Evolutionary conservation across 2,797 vertebrate species (phyloP), one percentile per base, ranked within the genome.

Genomic region (Taenioides sp.): DNA sequence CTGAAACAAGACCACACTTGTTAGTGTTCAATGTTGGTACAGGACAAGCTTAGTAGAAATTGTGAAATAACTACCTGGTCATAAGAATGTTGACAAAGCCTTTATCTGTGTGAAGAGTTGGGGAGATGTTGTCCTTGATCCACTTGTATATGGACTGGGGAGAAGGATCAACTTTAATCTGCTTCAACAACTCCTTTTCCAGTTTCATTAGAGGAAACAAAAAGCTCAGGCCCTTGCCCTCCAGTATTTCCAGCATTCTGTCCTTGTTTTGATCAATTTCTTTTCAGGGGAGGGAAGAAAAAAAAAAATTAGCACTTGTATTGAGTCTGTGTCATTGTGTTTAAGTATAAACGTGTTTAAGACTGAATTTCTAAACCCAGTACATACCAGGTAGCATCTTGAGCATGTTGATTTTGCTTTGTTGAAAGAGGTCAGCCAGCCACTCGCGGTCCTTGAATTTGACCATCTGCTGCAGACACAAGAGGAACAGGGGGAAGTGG

Each of bases 201-300:
- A 99, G 94, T 91, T 99, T 99, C 92, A 99, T 94, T 81, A 99
- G 93, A 0, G 98, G 98, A 85, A 99, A 99, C 87, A 99, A 92
- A 91, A 99, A 99, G 91, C 97, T 96, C 77, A 99, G 94, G 71
- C 97, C 96, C 89, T 99, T 99, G 71, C 95, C 97, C 89, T 99
- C 98, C 65, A 99, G 93, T 81, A 99, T 97, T 87, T 99, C 98
- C 94, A 99, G 91, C 98, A 99, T 99, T 17, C 96, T 91, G 81
- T 99, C 98, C 89, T 98, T 99, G 92, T 97, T 99, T 93, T 99
- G 98, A 91, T 99, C 98, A 60, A 98, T 98, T 94, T 99, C 98
- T 99, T 37, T 0, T 0, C 1, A 61, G 3, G 14, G 28, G 43
- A 23, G 40, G 12, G 17, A 12, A 5, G 0, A 14, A 5, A 57